Evolutionary conservation across 2,797 vertebrate genomes (phyloP).

Genomic region (Peromyscus nudipes): DNA sequence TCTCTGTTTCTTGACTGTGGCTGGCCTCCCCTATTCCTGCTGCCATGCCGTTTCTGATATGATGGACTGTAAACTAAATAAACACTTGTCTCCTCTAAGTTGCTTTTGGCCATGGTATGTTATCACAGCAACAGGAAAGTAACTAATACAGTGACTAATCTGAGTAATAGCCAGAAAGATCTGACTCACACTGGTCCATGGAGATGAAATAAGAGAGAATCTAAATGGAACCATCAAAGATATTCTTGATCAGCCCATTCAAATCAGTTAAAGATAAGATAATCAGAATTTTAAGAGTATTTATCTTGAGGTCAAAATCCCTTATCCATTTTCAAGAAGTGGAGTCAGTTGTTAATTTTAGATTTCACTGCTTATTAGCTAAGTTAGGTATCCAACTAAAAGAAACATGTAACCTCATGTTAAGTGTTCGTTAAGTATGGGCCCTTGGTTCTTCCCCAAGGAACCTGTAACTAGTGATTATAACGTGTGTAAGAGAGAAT

Average conservation of each 20-base stretch:
- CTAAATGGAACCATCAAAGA: not conserved
- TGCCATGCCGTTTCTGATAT: not conserved
- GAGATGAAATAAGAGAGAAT: not conserved
- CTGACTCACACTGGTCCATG: not conserved
- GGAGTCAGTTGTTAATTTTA: not conserved
- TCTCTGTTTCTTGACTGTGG: not conserved
- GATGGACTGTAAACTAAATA: not conserved
- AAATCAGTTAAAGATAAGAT: not conserved
- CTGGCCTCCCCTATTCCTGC: not conserved
- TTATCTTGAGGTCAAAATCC: not conserved
- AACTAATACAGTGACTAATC: not conserved
- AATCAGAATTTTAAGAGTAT: not conserved
- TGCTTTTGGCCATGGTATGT: not conserved
- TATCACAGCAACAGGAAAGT: not conserved
- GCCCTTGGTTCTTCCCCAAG: not conserved
- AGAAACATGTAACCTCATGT: not conserved
- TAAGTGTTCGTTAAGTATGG: constrained; percentile 21
- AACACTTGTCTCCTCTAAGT: not conserved
- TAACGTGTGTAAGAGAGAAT: not conserved
- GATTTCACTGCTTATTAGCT: not conserved
- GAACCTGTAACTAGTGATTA: not conserved
- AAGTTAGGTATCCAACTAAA: not conserved
- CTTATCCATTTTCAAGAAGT: not conserved
- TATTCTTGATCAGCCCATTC: not conserved
- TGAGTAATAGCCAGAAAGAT: constrained; percentile 19